These are phyloP conservation scores for Nebria ingens DNA, from an alignment of 1,140 invertebrate genomes.

Conservation along the genomic window DNA sequence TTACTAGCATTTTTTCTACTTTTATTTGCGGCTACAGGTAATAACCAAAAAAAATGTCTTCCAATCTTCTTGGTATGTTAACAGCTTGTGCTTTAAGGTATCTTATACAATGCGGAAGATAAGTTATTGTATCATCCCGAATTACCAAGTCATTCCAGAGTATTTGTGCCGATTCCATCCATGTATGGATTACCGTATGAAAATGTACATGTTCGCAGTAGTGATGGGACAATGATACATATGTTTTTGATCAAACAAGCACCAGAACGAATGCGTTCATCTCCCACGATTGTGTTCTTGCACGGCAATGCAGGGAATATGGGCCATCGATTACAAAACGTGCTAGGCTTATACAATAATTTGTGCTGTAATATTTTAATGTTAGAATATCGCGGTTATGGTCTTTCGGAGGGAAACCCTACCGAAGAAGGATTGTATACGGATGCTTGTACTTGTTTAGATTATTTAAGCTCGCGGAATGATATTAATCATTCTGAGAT, in stretches of 20 bases:
- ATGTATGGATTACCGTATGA: conserved; percentile 76
- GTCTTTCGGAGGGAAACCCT: conserved; percentile 79
- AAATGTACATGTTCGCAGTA: conserved; percentile 64
- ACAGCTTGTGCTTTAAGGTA: conserved; percentile 43
- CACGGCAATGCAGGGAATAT: conserved; percentile 97
- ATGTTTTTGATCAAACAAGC: conserved; percentile 78
- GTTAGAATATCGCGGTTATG: conserved; percentile 91
- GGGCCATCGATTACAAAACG: conserved; percentile 77
- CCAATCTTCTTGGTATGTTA: conserved; percentile 12
- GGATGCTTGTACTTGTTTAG: conserved; percentile 78
- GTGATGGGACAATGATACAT: conserved; percentile 74
- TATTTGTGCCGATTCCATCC: conserved; percentile 75
- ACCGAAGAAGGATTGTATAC: conserved; percentile 77
- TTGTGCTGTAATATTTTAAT: conserved; percentile 78
- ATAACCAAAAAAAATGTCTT: conserved; percentile 11
- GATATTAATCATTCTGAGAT: conserved; percentile 80
- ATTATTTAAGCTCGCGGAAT: conserved; percentile 66
- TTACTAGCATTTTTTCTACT: conserved; percentile 58
- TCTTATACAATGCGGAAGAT: conserved; percentile 79
- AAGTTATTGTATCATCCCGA: conserved; percentile 81
- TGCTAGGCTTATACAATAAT: conserved; percentile 65
- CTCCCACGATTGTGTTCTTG: conserved; percentile 78
- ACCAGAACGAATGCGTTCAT: conserved; percentile 46
- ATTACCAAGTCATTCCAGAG: conserved; percentile 72
- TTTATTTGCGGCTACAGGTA: conserved; percentile 55